Conservation (phyloP, 2,113 vertebrate genomes). For the human region GRCh38 chr11:89943501-89944000, state of each 20-base stretch:
- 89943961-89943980: slow-evolving; percentile 84
- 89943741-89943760: slow-evolving; percentile 54
- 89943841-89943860: slow-evolving; percentile 39
- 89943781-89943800: slow-evolving; percentile 7
- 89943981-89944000: slow-evolving; percentile 85
- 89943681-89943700: slow-evolving; percentile 80
- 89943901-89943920: slow-evolving; percentile 80
- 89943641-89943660: no score
- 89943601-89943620: no score
- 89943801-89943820: slow-evolving; percentile 43
- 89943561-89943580: no score
- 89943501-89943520: no score
- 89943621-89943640: no score
- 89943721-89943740: slow-evolving; percentile 72
- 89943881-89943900: slow-evolving; percentile 75
- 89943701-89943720: slow-evolving; percentile 79
- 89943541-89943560: no score
- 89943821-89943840: slow-evolving; percentile 31
- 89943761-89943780: slow-evolving; percentile 26
- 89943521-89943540: no score
- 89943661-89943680: not conserved
- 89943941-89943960: slow-evolving; percentile 87
- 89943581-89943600: no score
- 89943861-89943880: slow-evolving; percentile 49
- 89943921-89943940: slow-evolving; percentile 74